These are phyloP conservation scores for Zosterops lateralis DNA, from an alignment of 2,113 vertebrate genomes.

Conservation along the genomic window DNA sequence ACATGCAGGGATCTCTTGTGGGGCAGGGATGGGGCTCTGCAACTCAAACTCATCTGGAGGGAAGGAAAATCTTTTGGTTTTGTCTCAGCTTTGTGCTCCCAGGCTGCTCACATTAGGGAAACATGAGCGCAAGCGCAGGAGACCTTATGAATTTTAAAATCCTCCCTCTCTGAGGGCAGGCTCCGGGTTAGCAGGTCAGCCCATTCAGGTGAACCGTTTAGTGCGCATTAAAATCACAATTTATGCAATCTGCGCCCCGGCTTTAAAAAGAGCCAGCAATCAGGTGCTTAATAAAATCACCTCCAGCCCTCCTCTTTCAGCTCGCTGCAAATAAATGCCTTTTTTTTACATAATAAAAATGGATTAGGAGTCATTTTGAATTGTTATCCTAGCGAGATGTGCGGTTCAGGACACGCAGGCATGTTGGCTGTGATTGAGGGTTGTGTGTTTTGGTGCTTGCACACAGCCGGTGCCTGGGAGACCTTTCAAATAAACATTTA, in stretches of 20 bases:
- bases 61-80: not conserved
- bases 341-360: constrained; percentile 26
- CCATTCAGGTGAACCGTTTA: not conserved
- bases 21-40: not conserved
- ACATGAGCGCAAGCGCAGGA: fast-evolving
- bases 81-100: not conserved
- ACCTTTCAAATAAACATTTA: constrained; percentile 11
- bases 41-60: not conserved
- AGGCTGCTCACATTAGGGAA: not conserved
- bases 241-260: not conserved
- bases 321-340: constrained; percentile 1
- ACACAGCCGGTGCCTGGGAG: not conserved
- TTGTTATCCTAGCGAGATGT: not conserved
- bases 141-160: constrained; percentile 38
- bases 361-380: constrained; percentile 1
- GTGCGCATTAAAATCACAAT: not conserved
- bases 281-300: constrained; percentile 45
- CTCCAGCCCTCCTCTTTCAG: not conserved
- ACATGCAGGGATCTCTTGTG: fast-evolving
- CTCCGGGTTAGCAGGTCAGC: not conserved
- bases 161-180: not conserved
- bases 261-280: not conserved
- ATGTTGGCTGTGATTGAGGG: not conserved
- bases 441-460: not conserved
- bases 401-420: not conserved